phyloP scores from a whole-genome alignment of 2,797 vertebrate genomes.

The Petrocephalus sullivani region DNA sequence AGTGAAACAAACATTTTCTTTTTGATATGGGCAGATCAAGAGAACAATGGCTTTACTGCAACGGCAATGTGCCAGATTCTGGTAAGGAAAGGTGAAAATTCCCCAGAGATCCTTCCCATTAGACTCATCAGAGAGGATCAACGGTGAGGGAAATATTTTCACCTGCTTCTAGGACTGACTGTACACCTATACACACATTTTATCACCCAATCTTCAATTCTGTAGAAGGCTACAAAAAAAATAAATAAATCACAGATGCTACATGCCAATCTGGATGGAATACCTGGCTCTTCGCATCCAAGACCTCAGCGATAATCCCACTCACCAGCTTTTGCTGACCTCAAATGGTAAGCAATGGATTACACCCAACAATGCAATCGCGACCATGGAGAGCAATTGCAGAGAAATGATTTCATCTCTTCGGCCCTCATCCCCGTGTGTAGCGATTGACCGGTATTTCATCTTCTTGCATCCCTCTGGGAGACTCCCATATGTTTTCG shows the following conservation, averaged over 20 bases:
- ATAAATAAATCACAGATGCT: background rate
- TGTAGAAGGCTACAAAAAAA: background rate
- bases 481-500: slow-evolving; percentile 26
- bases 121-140: background rate
- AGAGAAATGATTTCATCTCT: slow-evolving; percentile 42
- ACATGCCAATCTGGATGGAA: background rate
- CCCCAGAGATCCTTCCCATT: background rate
- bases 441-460: slow-evolving; percentile 47
- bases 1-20: background rate
- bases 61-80: background rate
- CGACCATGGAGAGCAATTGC: slow-evolving; percentile 37
- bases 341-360: slow-evolving; percentile 44
- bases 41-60: background rate
- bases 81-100: background rate
- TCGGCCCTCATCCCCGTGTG: slow-evolving; percentile 41
- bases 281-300: background rate
- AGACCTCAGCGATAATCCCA: slow-evolving; percentile 35
- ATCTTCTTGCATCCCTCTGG: slow-evolving; percentile 14
- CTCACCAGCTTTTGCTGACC: slow-evolving; percentile 30
- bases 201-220: background rate
- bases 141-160: background rate
- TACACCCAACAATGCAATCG: slow-evolving; percentile 43
- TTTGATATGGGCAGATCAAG: background rate
- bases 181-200: background rate
- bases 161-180: background rate